Base-by-base conservation (phyloP, 2,888 invertebrate species). In the Drosophila lutescens region DNA sequence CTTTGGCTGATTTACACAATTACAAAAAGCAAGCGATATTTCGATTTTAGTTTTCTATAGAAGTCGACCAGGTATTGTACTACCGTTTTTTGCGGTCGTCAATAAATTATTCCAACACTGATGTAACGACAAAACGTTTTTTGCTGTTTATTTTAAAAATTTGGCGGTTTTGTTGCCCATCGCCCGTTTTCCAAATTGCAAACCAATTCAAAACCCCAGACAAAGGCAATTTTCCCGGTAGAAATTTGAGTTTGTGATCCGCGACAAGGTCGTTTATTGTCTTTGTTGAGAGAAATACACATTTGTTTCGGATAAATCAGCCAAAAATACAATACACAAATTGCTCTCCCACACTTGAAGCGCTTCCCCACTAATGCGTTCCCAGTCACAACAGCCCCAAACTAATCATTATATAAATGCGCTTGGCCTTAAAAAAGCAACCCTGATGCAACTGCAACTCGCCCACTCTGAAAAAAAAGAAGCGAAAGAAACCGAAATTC, bases 221-320 rank as follows among this genome's bases (percentile, higher is more conserved):
- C 41, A 54, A 55, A 40, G 50, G 47, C 47, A 49, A 34, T 43
- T 53, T 57, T 58, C 58, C 44, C 74, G 38, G 53, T 30, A 10
- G 23, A 51, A 30, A 36, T 8, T 30, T 20, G 15, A 20, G 41
- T n/a, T 10, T 34, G 53, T 43, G 43, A 26, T n/a, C 40, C 59
- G 40, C 47, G 57, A 44, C 79, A 82, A 80, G 80, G 80, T 70
- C 77, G 77, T 43, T 41, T 38, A 65, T 66, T 72, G 66, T 76
- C 50, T 76, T 38, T 26, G n/a, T 13, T 38, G 17, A 15, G 20
- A 20, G 20, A 86, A 80, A 78, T 78, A 80, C 79, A 67, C 80
- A 86, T 78, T 81, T 80, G 86, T 67, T 65, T 60, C 47, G 66
- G 50, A 86, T 86, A 81, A 84, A 80, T 81, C 84, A 84, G 36